Evolutionary conservation across 1,140 invertebrate genomes (phyloP).

Genomic region (Helicoverpa armigera): DNA sequence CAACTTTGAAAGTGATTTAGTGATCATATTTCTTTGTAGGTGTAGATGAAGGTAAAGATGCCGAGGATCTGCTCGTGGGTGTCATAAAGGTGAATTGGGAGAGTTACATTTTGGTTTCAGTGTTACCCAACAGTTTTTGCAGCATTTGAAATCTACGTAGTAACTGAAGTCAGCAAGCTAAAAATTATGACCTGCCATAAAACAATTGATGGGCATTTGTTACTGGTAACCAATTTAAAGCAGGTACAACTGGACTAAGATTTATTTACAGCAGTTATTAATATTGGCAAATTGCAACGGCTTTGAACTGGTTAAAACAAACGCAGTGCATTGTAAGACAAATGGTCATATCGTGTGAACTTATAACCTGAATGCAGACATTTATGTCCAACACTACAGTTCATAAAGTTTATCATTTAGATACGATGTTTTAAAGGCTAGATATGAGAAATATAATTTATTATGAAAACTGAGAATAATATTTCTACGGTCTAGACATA

Average conservation of each 20-base stretch:
- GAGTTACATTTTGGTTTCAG: too few species aligned
- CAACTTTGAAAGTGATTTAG: not conserved
- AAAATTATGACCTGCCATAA: not conserved
- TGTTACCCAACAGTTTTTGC: not conserved
- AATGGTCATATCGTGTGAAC: conserved; percentile 19
- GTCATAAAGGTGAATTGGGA: too few species aligned
- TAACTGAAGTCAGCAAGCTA: not conserved
- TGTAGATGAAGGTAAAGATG: not conserved
- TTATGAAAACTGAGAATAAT: not conserved
- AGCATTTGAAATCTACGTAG: not conserved
- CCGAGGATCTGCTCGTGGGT: too few species aligned
- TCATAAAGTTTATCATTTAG: not conserved
- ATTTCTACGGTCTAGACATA: too few species aligned
- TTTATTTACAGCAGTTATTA: conserved; percentile 19
- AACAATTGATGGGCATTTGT: not conserved
- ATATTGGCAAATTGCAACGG: conserved; percentile 23
- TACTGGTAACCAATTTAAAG: conserved; percentile 3
- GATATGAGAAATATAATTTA: conserved; percentile 10
- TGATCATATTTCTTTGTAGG: not conserved
- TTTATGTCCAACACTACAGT: not conserved
- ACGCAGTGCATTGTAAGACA: conserved; percentile 4
- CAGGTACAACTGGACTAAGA: not conserved
- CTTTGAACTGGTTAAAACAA: conserved; percentile 4
- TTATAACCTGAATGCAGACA: not conserved
- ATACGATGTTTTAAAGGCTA: conserved; percentile 8